Evolutionary conservation across 2,113 vertebrate species (phyloP).

Genomic region (Petromus typicus): DNA sequence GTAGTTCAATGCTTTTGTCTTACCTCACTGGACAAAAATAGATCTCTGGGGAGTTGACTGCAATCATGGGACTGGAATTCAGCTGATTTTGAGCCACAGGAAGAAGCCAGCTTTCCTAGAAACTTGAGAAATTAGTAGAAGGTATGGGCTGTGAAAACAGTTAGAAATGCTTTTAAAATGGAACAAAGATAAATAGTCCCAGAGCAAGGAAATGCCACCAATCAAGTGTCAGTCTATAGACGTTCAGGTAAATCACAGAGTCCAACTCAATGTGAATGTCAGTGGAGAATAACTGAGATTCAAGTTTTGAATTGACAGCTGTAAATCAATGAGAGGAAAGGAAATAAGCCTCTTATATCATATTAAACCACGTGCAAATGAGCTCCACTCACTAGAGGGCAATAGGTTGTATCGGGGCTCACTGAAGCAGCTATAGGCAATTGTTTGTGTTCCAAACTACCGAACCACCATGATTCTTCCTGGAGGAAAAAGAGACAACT

Average conservation of each 20-base stretch:
- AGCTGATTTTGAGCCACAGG: neutral
- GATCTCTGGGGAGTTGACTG: constrained; percentile 55
- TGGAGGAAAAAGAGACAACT: constrained; percentile 1
- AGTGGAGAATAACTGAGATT: neutral
- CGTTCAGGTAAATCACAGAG: neutral
- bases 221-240: neutral
- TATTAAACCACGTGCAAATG: neutral
- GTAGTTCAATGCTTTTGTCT: neutral
- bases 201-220: neutral
- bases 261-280: neutral
- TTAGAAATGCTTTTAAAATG: constrained; percentile 55
- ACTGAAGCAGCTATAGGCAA: neutral
- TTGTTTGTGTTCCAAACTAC: neutral
- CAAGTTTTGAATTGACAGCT: neutral
- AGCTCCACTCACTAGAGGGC: constrained; percentile 69
- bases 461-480: neutral
- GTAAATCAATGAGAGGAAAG: neutral
- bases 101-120: constrained; percentile 24
- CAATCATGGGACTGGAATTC: constrained; percentile 44
- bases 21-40: constrained; percentile 41
- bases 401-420: constrained; percentile 37
- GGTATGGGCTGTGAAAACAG: constrained; percentile 54
- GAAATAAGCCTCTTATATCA: neutral
- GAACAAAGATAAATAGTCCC: constrained; percentile 60
- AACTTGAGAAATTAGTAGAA: constrained; percentile 65